A percentile compares a stretch with the other conserved stretches of the same genome.
Evolutionary conservation across 1,140 invertebrate genomes (phyloP).

Genomic region (Oscheius sp.): DNA sequence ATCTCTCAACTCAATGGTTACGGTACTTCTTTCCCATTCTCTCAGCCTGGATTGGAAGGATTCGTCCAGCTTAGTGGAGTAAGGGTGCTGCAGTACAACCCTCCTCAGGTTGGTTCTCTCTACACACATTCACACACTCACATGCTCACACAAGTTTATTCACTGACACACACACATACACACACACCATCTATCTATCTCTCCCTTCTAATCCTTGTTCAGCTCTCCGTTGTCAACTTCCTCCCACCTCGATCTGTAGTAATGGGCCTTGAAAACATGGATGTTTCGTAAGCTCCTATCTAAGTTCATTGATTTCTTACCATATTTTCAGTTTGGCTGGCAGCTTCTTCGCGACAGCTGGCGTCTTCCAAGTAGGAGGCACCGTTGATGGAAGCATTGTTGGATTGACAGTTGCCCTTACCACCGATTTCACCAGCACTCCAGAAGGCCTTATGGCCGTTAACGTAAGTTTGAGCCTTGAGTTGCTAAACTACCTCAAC

Average conservation of each 20-base stretch:
- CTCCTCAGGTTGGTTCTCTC: conserved; percentile 36
- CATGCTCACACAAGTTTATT: no score
- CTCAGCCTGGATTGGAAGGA: conserved; percentile 50
- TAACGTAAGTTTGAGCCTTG: no score
- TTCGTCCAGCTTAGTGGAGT: conserved; percentile 50
- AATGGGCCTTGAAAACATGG: conserved; percentile 53
- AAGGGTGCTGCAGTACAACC: conserved; percentile 49
- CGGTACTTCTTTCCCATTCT: conserved; percentile 46
- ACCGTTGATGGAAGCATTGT: conserved; percentile 44
- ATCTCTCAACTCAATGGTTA: neutral
- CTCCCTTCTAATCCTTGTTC: neutral
- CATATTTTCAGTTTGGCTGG: conserved; percentile 44
- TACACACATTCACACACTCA: no score
- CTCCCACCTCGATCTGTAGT: conserved; percentile 48
- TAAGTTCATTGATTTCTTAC: neutral
- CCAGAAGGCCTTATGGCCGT: conserved; percentile 54
- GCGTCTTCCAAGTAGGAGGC: conserved; percentile 51
- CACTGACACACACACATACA: no score
- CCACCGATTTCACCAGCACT: conserved; percentile 45
- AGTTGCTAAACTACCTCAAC: neutral
- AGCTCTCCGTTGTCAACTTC: conserved; percentile 51
- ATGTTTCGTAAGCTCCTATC: conserved; percentile 48
- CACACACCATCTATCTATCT: no score
- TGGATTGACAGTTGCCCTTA: conserved; percentile 49
- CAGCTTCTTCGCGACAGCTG: conserved; percentile 48